These are phyloP conservation scores for Ctenoplectra terminalis DNA, from an alignment of 1,140 invertebrate genomes.

Conservation along the genomic window DNA sequence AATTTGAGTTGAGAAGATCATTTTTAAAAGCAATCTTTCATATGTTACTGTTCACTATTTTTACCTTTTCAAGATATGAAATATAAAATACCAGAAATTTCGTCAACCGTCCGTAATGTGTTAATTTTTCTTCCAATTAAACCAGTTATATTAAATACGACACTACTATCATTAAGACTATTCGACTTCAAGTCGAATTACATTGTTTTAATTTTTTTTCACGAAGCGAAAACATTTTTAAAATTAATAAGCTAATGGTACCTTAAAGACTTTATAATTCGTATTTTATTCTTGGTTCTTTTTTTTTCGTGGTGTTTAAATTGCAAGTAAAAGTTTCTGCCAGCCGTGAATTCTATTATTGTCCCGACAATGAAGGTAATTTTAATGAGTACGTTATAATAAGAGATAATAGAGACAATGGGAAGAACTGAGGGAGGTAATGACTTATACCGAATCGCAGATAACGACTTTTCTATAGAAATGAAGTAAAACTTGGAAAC, in stretches of 20 bases:
- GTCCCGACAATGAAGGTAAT: constrained; percentile 35
- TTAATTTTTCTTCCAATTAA: too few relatives aligned
- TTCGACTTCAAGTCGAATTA: too few relatives aligned
- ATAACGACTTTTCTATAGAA: constrained; percentile 23
- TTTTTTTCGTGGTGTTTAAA: background rate
- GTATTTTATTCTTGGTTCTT: background rate
- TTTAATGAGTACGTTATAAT: constrained; percentile 37
- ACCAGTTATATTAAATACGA: too few relatives aligned
- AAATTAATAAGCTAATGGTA: background rate
- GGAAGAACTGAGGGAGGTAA: constrained; percentile 18
- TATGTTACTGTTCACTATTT: too few relatives aligned
- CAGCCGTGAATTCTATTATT: constrained; percentile 24
- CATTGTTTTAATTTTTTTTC: too few relatives aligned
- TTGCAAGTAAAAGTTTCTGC: constrained; percentile 23
- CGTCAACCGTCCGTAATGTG: too few relatives aligned
- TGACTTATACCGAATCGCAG: constrained; percentile 13
- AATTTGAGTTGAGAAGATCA: too few relatives aligned
- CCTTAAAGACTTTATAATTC: background rate
- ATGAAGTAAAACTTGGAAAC: constrained; percentile 7
- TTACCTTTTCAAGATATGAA: too few relatives aligned
- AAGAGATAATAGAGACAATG: constrained; percentile 34
- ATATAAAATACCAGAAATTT: too few relatives aligned
- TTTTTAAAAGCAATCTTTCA: too few relatives aligned
- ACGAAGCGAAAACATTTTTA: background rate
- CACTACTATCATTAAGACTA: too few relatives aligned